Base-by-base conservation (phyloP, 2,888 invertebrate species). In the Hypomecis atomaria region DNA sequence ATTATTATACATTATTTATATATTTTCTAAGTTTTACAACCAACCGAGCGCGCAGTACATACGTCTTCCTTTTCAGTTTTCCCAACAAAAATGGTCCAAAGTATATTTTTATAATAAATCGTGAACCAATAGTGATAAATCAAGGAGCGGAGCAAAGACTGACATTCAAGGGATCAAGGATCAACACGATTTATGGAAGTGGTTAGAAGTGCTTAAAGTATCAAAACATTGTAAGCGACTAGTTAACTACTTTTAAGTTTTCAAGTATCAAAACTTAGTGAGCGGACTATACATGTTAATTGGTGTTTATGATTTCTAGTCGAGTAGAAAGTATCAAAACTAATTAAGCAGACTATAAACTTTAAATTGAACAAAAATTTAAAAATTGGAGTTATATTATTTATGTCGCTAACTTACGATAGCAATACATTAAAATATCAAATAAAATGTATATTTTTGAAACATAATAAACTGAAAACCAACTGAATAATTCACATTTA, bases 1-100 rank as follows among this genome's bases (percentile, higher is more conserved):
- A n/a, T n/a, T n/a, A n/a, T n/a, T n/a, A n/a, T 23, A 23, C 23
- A 23, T 23, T 23, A 2, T 23, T 2, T 23, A 2, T 38, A 1
- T 9, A 8, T 3, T 38, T 8, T 38, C 0, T 36, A 49, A 10
- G 10, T 8, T 7, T 49, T 6, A 5, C 6, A 38, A 37, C 10
- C n/a, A 40, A 58, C 13, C 40, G 48, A 49, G 40, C 6, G 43
- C 65, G 61, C 60, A 61, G 57, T 58, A 58, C 56, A 56, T 53
- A 34, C 5, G 10, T 33, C 5, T 33, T 3, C 8, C 11, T 47
- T 62, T 67, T 62, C 62, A 73, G 62, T 58, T 57, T 53, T 54
- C 59, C 62, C 53, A 62, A 58, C 70, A 68, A 71, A 73, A 74
- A 71, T 71, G 82, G 81, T 78, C 83, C 84, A 84, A 87, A 73